These are phyloP conservation scores for Drosophila arawakana DNA, from an alignment of 1,140 invertebrate genomes.

Conservation along the genomic window DNA sequence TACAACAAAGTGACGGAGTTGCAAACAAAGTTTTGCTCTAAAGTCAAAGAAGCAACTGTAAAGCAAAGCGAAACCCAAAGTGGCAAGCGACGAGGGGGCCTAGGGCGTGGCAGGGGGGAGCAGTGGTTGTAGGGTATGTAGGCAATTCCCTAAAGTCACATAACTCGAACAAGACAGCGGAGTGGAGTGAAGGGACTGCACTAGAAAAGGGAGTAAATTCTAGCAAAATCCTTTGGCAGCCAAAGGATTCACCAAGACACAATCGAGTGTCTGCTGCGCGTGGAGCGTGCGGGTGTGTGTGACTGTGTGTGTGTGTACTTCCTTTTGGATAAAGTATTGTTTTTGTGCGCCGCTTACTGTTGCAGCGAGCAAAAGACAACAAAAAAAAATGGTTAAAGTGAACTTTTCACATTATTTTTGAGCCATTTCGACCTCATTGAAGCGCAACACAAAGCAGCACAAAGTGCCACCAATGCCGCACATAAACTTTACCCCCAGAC, in stretches of 20 bases:
- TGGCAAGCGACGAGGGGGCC: constrained; percentile 50
- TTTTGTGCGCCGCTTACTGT: constrained; percentile 53
- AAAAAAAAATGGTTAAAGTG: constrained; percentile 74
- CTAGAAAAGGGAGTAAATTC: constrained; percentile 67
- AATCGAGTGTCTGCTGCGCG: constrained; percentile 3
- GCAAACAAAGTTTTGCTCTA: constrained; percentile 46
- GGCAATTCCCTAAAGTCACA: constrained; percentile 79
- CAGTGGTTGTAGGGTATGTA: constrained; percentile 24
- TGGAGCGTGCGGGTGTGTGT: constrained; percentile 5
- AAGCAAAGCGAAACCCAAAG: constrained; percentile 62
- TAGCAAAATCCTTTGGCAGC: constrained; percentile 61
- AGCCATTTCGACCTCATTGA: constrained; percentile 83
- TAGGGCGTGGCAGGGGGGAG: constrained; percentile 16
- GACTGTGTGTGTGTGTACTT: constrained; percentile 1
- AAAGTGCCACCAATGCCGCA: constrained; percentile 76
- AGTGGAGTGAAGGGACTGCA: constrained; percentile 7
- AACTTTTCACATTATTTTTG: constrained; percentile 83
- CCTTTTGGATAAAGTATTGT: constrained; percentile 36
- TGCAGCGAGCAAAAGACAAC: constrained; percentile 2
- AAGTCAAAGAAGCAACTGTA: constrained; percentile 52
- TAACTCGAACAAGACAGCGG: constrained; percentile 57
- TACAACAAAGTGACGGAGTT: constrained; percentile 29
- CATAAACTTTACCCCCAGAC: constrained; percentile 49
- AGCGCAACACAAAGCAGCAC: constrained; percentile 80
- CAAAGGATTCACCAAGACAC: constrained; percentile 29